phyloP scores from a whole-genome alignment of 2,113 vertebrate species.

The Urocolius indicus region DNA sequence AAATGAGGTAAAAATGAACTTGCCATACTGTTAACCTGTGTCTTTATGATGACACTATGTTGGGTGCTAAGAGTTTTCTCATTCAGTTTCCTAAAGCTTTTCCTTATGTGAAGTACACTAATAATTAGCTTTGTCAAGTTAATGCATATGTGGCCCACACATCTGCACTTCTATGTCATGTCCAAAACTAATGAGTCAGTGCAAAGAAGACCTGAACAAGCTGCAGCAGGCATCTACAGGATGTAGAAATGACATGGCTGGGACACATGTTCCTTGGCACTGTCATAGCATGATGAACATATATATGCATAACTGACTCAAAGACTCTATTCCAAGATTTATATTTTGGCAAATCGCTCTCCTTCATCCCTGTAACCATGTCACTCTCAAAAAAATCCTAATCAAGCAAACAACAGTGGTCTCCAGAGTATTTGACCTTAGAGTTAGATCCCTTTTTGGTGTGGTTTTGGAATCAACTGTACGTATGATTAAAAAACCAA shows the following conservation, averaged over 20 bases:
- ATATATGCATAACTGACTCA: neutral
- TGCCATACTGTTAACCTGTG: neutral
- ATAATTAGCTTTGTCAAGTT: neutral
- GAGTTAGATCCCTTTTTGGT: neutral
- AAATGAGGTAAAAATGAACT: neutral
- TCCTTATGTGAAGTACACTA: neutral
- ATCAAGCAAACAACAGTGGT: neutral
- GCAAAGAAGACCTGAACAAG: neutral
- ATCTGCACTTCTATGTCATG: neutral
- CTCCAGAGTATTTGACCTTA: slow-evolving; percentile 21
- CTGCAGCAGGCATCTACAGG: neutral
- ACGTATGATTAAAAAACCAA: slow-evolving; percentile 28
- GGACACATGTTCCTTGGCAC: fast-evolving
- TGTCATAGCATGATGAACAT: neutral
- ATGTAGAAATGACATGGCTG: neutral
- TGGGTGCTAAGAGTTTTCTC: neutral
- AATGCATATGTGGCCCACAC: neutral
- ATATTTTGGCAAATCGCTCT: neutral
- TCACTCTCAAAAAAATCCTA: neutral
- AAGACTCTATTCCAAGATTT: neutral
- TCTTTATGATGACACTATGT: neutral
- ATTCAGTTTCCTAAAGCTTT: neutral
- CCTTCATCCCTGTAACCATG: neutral
- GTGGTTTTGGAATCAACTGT: slow-evolving; percentile 47
- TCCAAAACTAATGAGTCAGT: neutral